A percentile compares a stretch with the other conserved stretches of the same genome.
phyloP scores from a whole-genome alignment of 2,888 invertebrate species.

The Schizotus pectinicornis region DNA sequence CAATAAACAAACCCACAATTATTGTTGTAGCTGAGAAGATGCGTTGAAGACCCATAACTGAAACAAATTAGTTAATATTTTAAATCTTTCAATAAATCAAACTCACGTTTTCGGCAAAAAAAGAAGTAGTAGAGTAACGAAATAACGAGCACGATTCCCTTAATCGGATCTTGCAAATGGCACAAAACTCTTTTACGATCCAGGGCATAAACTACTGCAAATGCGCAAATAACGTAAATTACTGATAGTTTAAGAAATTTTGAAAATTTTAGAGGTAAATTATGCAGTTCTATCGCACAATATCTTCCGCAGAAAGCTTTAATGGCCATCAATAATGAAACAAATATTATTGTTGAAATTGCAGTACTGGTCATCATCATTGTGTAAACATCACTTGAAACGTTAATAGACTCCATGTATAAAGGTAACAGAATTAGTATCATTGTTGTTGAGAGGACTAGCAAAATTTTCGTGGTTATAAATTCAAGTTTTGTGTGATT shows the following conservation, averaged over 20 bases:
- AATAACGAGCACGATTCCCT: slow-evolving; percentile 64
- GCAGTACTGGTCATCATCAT: slow-evolving; percentile 49
- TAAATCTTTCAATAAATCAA: slow-evolving; percentile 1
- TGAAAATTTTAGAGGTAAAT: slow-evolving; percentile 55
- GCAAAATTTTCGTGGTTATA: slow-evolving; percentile 56
- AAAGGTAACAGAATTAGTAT: slow-evolving; percentile 62
- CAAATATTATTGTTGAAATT: slow-evolving; percentile 45
- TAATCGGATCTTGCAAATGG: slow-evolving; percentile 67
- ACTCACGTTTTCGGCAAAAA: slow-evolving; percentile 65
- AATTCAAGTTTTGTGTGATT: slow-evolving; percentile 57
- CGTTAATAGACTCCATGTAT: slow-evolving; percentile 58
- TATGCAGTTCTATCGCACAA: slow-evolving; percentile 43
- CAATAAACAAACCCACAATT: slow-evolving; percentile 66
- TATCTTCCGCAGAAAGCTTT: slow-evolving; percentile 46
- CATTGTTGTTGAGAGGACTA: slow-evolving; percentile 60
- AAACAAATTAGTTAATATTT: slow-evolving; percentile 32
- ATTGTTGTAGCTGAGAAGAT: slow-evolving; percentile 67
- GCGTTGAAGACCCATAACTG: slow-evolving; percentile 66
- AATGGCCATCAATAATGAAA: slow-evolving; percentile 43
- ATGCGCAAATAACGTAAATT: slow-evolving; percentile 58
- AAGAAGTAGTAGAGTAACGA: slow-evolving; percentile 66
- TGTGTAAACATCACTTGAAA: slow-evolving; percentile 51
- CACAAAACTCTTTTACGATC: slow-evolving; percentile 65
- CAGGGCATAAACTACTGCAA: slow-evolving; percentile 60
- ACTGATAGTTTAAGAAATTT: slow-evolving; percentile 57